Percentiles rank a stretch among this genome's conserved stretches.
These are phyloP conservation scores for Zoanthus sociatus DNA, from an alignment of 92 coral and sea anemone genomes.

Conservation along the genomic window DNA sequence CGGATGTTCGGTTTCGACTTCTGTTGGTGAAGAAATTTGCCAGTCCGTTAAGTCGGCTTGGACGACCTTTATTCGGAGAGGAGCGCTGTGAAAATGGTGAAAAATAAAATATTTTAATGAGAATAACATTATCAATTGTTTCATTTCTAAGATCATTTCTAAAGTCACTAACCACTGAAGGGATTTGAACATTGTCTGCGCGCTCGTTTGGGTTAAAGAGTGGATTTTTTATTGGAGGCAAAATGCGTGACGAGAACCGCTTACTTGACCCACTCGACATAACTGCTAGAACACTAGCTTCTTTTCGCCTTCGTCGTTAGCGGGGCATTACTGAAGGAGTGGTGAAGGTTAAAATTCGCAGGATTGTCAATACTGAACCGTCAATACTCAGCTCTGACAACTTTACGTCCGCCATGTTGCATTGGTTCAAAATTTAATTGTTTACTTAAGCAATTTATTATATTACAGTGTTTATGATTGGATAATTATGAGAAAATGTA, in stretches of 20 bases:
- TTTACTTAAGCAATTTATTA: constrained; percentile 11
- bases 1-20: constrained; percentile 45
- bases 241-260: constrained; percentile 71
- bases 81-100: constrained; percentile 57
- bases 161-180: constrained; percentile 68
- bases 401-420: constrained; percentile 50
- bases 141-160: too few species aligned
- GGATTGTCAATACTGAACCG: not conserved
- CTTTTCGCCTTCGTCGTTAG: constrained; percentile 21
- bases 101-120: not conserved
- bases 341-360: not conserved
- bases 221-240: constrained; percentile 94
- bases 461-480: constrained; percentile 26
- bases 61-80: constrained; percentile 70
- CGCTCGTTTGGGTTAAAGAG: constrained; percentile 87
- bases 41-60: constrained; percentile 73
- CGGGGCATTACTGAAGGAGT: not conserved
- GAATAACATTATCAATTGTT: not conserved
- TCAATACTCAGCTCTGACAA: not conserved
- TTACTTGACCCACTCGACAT: constrained; percentile 87
- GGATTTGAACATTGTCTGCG: constrained; percentile 78
- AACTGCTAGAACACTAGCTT: constrained; percentile 13
- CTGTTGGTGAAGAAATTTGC: constrained; percentile 78
- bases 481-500: not conserved
- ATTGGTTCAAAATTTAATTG: constrained; percentile 21